Evolutionary conservation across 2,888 invertebrate genomes (phyloP), one percentile per base, ranked within the genome.

Genomic region (Pollenia angustigena): DNA sequence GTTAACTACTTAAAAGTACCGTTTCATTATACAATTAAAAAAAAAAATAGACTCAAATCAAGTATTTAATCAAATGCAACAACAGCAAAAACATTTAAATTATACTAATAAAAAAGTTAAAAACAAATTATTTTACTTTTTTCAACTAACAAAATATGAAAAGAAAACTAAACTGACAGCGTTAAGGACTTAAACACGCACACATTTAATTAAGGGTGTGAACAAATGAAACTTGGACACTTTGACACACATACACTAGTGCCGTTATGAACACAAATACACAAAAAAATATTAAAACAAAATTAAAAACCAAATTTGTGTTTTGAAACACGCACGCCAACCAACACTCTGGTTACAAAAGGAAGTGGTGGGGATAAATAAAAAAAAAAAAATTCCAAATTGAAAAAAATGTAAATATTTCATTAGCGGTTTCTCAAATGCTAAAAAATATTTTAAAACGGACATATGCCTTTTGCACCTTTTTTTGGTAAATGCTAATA

Each of bases 141-240:
- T 72, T 71, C 60, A 66, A 54, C 60, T 85, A 71, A 72, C 46
- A 48, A 72, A 12, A 68, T n/a, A 74, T 10, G 44, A 66, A 76
- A 52, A 16, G 46, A 71, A 62, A 62, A 68, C 60, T 54, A 18
- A 69, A 79, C 60, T 32, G 46, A 71, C 68, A 82, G 18, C 42
- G 58, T 42, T 87, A 87, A 79, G 87, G 89, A 87, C 88, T 84
- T 88, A 88, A 87, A 90, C 90, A 88, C 89, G 87, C 86, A 89
- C 81, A 87, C 86, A 84, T 81, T 90, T 91, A 92, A 91, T 92
- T 91, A 91, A 91, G 92, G 91, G 92, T 92, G 92, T 91, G 92
- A 91, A 92, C 90, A 90, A 14, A 64, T 23, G 12, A 68, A 48
- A 68, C 32, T 56, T 11, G 2, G 18, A 56, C 23, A 69, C 56